Percentiles rank a stretch among this genome's conserved stretches.
phyloP scores from a whole-genome alignment of 2,113 vertebrate species.

The Chionomys nivalis region DNA sequence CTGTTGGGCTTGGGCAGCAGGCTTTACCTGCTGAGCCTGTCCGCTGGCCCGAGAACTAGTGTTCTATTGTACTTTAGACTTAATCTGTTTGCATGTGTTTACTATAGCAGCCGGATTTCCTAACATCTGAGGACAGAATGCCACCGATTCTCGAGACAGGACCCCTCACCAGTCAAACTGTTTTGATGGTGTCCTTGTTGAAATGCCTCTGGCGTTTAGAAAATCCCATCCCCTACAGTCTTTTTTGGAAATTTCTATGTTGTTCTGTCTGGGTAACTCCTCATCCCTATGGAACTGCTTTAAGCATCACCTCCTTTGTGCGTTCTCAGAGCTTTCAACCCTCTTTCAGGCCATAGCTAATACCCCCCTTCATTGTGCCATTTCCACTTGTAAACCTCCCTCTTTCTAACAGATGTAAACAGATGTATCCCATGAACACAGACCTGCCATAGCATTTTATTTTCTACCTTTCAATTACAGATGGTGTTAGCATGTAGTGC shows the following conservation, averaged over 20 bases:
- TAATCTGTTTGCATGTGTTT: no score
- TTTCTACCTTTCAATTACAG: not conserved
- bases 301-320: not conserved
- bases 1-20: no score
- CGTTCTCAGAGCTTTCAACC: not conserved
- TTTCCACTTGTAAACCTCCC: not conserved
- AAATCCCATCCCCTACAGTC: not conserved
- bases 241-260: not conserved
- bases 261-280: not conserved
- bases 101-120: no score
- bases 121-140: no score
- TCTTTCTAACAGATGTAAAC: conserved; percentile 1
- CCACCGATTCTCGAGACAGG: no score
- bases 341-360: not conserved
- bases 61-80: no score
- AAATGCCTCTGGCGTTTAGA: not conserved
- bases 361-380: not conserved
- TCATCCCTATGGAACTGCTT: not conserved
- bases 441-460: not conserved
- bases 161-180: no score
- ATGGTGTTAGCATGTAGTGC: not conserved
- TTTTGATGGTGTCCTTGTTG: not conserved
- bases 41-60: no score
- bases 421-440: not conserved
- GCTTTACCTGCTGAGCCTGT: no score